Percentiles rank a stretch among this genome's conserved stretches.
These are phyloP conservation scores for Brachyopa scutellaris DNA, from an alignment of 2,888 invertebrate genomes.

Conservation along the genomic window DNA sequence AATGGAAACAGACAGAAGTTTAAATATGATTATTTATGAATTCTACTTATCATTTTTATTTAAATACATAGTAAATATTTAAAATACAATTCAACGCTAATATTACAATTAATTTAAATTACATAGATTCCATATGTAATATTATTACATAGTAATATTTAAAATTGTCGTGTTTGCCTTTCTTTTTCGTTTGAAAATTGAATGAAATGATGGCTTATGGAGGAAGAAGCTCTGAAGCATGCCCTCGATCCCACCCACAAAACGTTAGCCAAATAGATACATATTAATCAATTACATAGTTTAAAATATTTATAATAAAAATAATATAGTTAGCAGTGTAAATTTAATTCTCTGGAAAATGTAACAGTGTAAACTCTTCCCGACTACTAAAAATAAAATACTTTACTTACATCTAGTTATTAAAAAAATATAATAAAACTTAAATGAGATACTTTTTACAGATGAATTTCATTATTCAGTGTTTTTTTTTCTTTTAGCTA, in stretches of 20 bases:
- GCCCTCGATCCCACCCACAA: constrained; percentile 20
- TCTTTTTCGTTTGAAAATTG: constrained; percentile 21
- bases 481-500: constrained; percentile 1
- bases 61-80: constrained; percentile 53
- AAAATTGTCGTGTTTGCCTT: constrained; percentile 57
- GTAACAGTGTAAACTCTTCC: constrained; percentile 42
- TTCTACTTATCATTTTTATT: constrained; percentile 34
- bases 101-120: constrained; percentile 72
- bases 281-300: no score
- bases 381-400: constrained; percentile 55
- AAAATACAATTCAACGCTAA: constrained; percentile 69
- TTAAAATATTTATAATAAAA: constrained; percentile 2
- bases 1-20: constrained; percentile 58
- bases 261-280: neutral
- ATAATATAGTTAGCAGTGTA: constrained; percentile 20
- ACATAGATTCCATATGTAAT: constrained; percentile 70
- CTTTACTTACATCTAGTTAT: constrained; percentile 41
- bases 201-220: neutral
- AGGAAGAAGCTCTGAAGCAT: constrained; percentile 28
- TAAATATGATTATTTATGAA: constrained; percentile 51
- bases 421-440: constrained; percentile 28
- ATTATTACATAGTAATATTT: constrained; percentile 71
- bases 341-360: constrained; percentile 43
- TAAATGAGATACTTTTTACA: constrained; percentile 71
- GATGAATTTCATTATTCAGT: constrained; percentile 46